These are phyloP conservation scores for Momotus momota DNA, from an alignment of 2,797 vertebrate species.

Conservation along the genomic window DNA sequence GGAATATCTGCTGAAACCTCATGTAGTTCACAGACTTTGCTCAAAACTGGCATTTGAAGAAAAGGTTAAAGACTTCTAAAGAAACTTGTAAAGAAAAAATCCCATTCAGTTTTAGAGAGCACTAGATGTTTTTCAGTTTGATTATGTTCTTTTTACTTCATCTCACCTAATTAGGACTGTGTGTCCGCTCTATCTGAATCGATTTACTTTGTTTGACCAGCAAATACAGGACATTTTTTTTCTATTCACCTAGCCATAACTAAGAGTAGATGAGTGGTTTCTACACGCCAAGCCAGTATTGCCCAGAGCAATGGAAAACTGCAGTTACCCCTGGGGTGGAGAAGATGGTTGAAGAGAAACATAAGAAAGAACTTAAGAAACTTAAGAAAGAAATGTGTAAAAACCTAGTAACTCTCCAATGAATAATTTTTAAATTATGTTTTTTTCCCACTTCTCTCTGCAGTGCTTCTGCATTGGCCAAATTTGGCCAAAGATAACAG, in stretches of 20 bases:
- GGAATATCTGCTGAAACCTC: not conserved
- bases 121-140: not conserved
- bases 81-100: not conserved
- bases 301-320: not conserved
- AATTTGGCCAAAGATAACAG: not conserved
- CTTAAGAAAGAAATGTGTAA: not conserved
- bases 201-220: not conserved
- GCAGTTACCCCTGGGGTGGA: not conserved
- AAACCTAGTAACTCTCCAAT: not conserved
- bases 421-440: not conserved
- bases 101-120: not conserved
- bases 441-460: not conserved
- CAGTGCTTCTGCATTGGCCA: not conserved
- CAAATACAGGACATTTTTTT: not conserved
- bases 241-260: not conserved
- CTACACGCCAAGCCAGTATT: not conserved
- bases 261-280: not conserved
- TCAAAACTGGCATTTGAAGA: not conserved
- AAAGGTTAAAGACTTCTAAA: not conserved
- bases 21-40: not conserved
- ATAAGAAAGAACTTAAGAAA: not conserved
- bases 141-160: not conserved
- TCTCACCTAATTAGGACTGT: not conserved
- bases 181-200: not conserved
- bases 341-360: not conserved